Conservation (phyloP, 2,888 invertebrate species). For the Hemaris fuciformis region DNA sequence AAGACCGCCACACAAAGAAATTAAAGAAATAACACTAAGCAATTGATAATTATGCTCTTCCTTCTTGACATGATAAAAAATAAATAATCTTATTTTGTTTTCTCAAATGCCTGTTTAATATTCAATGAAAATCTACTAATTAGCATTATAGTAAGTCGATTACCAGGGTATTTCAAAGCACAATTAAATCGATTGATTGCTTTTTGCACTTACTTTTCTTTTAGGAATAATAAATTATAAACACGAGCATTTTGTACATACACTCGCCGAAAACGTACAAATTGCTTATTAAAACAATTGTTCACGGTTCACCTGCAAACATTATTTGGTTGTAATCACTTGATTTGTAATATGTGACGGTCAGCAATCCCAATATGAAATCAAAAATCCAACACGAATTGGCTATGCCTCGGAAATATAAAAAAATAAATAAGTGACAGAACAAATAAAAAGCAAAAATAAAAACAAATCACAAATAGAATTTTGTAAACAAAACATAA, state of each 20-base stretch:
- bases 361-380: constrained; percentile 12
- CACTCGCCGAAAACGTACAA: neutral
- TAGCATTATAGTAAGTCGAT: neutral
- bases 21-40: too few species aligned
- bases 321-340: neutral
- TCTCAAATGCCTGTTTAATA: neutral
- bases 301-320: neutral
- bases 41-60: too few species aligned
- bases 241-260: neutral
- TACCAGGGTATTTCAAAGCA: too few species aligned
- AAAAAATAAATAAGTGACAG: constrained; percentile 15
- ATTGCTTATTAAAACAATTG: neutral
- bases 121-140: neutral
- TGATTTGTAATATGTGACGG: neutral
- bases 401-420: constrained; percentile 23
- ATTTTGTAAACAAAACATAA: constrained; percentile 55
- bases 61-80: neutral
- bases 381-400: constrained; percentile 11
- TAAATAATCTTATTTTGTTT: too few species aligned
- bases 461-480: constrained; percentile 41
- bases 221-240: neutral
- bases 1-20: neutral
- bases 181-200: too few species aligned
- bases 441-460: constrained; percentile 13
- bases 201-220: too few species aligned